Percentiles rank a stretch among this genome's conserved stretches.
phyloP scores from a whole-genome alignment of 2,888 invertebrate genomes.

The Desoria tigrina region DNA sequence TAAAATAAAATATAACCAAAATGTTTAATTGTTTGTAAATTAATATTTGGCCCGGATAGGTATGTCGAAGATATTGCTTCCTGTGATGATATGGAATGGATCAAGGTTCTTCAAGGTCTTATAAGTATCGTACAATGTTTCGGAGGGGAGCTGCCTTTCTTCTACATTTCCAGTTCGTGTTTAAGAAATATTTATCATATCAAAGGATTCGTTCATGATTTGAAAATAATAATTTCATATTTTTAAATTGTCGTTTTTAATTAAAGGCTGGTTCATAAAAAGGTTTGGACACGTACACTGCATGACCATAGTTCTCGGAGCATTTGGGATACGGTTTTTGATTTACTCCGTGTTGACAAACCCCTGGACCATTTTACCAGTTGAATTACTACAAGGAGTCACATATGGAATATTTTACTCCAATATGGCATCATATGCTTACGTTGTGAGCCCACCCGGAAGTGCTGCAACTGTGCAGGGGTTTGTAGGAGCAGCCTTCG shows the following conservation, averaged over 20 bases:
- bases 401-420: slow-evolving; percentile 87
- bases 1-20: too few species aligned
- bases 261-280: slow-evolving; percentile 70
- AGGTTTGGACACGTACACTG: slow-evolving; percentile 78
- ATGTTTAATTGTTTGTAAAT: too few species aligned
- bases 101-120: slow-evolving; percentile 74
- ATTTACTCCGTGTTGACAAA: slow-evolving; percentile 78
- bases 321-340: slow-evolving; percentile 77
- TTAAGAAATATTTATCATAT: neutral
- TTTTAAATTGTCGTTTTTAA: too few species aligned
- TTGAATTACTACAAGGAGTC: slow-evolving; percentile 83
- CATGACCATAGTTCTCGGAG: slow-evolving; percentile 78
- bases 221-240: too few species aligned
- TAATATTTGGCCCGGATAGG: too few species aligned
- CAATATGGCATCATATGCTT: slow-evolving; percentile 87
- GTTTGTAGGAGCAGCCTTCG: slow-evolving; percentile 81
- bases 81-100: slow-evolving; percentile 61
- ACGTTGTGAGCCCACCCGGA: slow-evolving; percentile 77
- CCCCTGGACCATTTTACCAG: slow-evolving; percentile 80
- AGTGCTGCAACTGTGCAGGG: slow-evolving; percentile 87
- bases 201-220: too few species aligned
- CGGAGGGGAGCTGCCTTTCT: slow-evolving; percentile 81
- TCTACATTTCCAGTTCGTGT: slow-evolving; percentile 68
- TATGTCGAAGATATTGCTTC: slow-evolving; percentile 72
- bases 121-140: slow-evolving; percentile 78